Conservation (phyloP, 2,888 invertebrate genomes). For the Drosophila borealis region DNA sequence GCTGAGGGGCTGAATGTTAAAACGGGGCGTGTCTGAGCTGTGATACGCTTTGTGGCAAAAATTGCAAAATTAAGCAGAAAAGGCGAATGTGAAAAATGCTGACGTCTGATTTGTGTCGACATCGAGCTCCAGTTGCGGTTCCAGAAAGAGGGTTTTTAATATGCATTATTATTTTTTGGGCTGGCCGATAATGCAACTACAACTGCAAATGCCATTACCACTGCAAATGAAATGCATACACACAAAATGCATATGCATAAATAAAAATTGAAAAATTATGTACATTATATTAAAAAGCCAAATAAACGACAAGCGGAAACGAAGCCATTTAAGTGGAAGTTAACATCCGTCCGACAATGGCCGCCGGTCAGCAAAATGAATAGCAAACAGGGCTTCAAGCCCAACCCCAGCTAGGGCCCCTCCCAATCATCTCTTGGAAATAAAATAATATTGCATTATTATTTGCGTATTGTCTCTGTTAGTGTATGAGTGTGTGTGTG, state of each 20-base stretch:
- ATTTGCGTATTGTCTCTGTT: slow-evolving; percentile 62
- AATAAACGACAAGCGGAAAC: slow-evolving; percentile 83
- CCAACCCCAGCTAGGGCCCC: background rate
- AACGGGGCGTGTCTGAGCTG: slow-evolving; percentile 24
- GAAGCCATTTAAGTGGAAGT: slow-evolving; percentile 84
- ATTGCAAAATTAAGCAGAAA: slow-evolving; percentile 78
- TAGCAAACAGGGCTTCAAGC: slow-evolving; percentile 46
- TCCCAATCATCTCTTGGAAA: slow-evolving; percentile 45
- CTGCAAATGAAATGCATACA: slow-evolving; percentile 77
- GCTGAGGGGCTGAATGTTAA: slow-evolving; percentile 9
- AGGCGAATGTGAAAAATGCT: slow-evolving; percentile 72
- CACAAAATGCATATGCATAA: slow-evolving; percentile 60
- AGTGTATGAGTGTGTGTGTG: slow-evolving; percentile 16
- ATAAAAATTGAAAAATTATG: slow-evolving; percentile 81
- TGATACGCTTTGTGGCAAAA: slow-evolving; percentile 62
- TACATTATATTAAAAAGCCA: slow-evolving; percentile 78
- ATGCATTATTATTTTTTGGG: slow-evolving; percentile 65
- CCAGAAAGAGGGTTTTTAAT: slow-evolving; percentile 62
- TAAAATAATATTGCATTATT: slow-evolving; percentile 81
- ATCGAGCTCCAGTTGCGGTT: slow-evolving; percentile 52
- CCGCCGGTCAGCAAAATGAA: slow-evolving; percentile 68
- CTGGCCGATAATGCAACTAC: slow-evolving; percentile 50
- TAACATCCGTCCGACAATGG: slow-evolving; percentile 81
- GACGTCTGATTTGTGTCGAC: slow-evolving; percentile 81
- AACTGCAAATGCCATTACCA: slow-evolving; percentile 15